A percentile compares a stretch with the other conserved stretches of the same genome.
phyloP scores from a whole-genome alignment of 2,888 invertebrate genomes.

The Notodonta dromedarius region DNA sequence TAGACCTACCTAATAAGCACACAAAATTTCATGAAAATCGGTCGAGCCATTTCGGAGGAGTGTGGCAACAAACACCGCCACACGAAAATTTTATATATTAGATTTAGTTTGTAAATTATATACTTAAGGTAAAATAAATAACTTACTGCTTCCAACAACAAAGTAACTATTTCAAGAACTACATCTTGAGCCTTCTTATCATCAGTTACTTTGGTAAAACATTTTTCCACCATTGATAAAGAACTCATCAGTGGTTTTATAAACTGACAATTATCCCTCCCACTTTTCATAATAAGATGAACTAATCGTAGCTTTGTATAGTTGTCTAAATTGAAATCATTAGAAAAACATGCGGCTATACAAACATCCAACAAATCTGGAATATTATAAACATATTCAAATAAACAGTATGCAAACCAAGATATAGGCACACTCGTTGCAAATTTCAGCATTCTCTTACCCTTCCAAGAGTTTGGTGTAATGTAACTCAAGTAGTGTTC shows the following conservation, averaged over 20 bases:
- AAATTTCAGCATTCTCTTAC: conserved; percentile 51
- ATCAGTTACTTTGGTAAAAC: conserved; percentile 52
- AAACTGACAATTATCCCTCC: conserved; percentile 68
- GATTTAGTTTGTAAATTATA: too few species aligned
- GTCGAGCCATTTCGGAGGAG: too few species aligned
- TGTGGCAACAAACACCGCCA: too few species aligned
- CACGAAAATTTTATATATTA: too few species aligned
- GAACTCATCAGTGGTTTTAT: conserved; percentile 62
- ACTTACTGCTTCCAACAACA: conserved; percentile 67
- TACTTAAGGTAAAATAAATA: not conserved
- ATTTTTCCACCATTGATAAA: conserved; percentile 56
- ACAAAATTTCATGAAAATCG: too few species aligned
- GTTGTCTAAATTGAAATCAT: conserved; percentile 61
- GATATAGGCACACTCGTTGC: too few species aligned
- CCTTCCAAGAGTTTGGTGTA: conserved; percentile 81
- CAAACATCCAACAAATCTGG: conserved; percentile 70
- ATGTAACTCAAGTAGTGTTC: conserved; percentile 80
- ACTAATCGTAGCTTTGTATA: conserved; percentile 72
- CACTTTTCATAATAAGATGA: conserved; percentile 72
- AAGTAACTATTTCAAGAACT: conserved; percentile 62
- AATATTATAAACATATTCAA: conserved; percentile 26
- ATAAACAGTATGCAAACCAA: not conserved
- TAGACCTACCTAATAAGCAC: too few species aligned
- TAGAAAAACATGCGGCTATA: conserved; percentile 54
- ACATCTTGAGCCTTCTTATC: conserved; percentile 75